Base-by-base conservation (phyloP, 1,140 invertebrate genomes). In the Pachypeltis micranthus region DNA sequence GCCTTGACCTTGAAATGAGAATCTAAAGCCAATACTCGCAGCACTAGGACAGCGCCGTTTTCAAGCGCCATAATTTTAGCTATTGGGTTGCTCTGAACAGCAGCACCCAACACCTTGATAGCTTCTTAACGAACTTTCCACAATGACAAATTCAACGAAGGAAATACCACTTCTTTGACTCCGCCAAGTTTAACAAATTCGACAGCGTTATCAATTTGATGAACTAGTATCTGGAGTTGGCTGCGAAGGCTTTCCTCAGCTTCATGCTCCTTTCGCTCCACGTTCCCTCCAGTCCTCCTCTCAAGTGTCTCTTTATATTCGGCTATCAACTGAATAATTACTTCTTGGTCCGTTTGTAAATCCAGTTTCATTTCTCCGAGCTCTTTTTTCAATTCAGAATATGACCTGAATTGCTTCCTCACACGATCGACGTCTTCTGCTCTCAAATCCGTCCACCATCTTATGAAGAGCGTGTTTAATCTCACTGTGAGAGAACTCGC, bases 181-280 rank as follows among this genome's bases (percentile, higher is more conserved):
- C 78, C 79, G 61, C 56, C 54, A n/a, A 19, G 21, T 34, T 60
- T 64, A 7, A 83, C 77, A 71, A 91, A 89, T 63, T 83, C 71
- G 66, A 81, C 73, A n/a, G 83, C 87, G 75, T 87, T 88, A 71
- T 90, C 88, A 71, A 85, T 83, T 74, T 89, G 85, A 73, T 90
- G 87, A 16, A 88, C 74, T 61, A 87, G 74, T 73, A 81, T 87
- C 70, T 89, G 86, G 12, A 91, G 70, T 72, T 87, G 84, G 59
- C 79, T 78, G 19, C 90, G 71, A 44, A 84, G 78, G 54, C 74
- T 72, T 3, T 81, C 69, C 65, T 83, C 72, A 19, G 78, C 72
- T 39, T 72, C 67, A 3, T 59, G 25, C 27, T 67, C 55, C 25
- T 55, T 65, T 7, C 24, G n/a, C 19, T 64, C 56, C 1, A 34